A percentile compares a stretch with the other conserved stretches of the same genome.
Evolutionary conservation across 1,140 invertebrate genomes (phyloP).

Genomic region (Chlorops oryzae): DNA sequence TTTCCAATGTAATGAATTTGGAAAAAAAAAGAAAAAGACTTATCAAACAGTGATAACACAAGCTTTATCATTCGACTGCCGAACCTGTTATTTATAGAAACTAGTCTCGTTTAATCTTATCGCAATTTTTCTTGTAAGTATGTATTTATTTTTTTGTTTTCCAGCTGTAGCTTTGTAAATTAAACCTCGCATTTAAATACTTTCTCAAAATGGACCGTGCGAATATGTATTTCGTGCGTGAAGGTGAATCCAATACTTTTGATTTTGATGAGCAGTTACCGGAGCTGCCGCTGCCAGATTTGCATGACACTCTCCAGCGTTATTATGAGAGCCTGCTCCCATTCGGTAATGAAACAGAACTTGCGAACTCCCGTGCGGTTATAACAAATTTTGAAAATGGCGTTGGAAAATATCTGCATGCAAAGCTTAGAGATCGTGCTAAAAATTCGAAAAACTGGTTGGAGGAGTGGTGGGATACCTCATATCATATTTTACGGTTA

Average conservation of each 20-base stretch:
- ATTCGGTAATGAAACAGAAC: slow-evolving; percentile 52
- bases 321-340: slow-evolving; percentile 59
- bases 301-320: slow-evolving; percentile 58
- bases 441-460: slow-evolving; percentile 47
- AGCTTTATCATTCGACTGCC: too few species aligned
- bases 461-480: slow-evolving; percentile 68
- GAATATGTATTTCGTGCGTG: slow-evolving; percentile 31
- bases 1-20: too few species aligned
- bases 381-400: slow-evolving; percentile 55
- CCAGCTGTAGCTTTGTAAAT: too few species aligned
- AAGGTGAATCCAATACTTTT: slow-evolving; percentile 38
- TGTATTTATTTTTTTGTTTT: too few species aligned
- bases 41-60: too few species aligned
- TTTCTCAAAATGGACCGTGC: slow-evolving; percentile 45
- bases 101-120: too few species aligned
- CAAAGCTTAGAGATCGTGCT: slow-evolving; percentile 57
- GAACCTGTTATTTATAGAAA: too few species aligned
- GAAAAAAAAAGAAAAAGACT: too few species aligned
- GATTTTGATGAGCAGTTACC: slow-evolving; percentile 51
- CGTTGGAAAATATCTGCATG: slow-evolving; percentile 55
- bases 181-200: too few species aligned
- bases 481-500: slow-evolving; percentile 59
- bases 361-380: slow-evolving; percentile 49
- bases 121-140: too few species aligned
- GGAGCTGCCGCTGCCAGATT: slow-evolving; percentile 59